These are phyloP conservation scores for Paedocypris sp. DNA, from an alignment of 2,113 vertebrate genomes.

Conservation along the genomic window DNA sequence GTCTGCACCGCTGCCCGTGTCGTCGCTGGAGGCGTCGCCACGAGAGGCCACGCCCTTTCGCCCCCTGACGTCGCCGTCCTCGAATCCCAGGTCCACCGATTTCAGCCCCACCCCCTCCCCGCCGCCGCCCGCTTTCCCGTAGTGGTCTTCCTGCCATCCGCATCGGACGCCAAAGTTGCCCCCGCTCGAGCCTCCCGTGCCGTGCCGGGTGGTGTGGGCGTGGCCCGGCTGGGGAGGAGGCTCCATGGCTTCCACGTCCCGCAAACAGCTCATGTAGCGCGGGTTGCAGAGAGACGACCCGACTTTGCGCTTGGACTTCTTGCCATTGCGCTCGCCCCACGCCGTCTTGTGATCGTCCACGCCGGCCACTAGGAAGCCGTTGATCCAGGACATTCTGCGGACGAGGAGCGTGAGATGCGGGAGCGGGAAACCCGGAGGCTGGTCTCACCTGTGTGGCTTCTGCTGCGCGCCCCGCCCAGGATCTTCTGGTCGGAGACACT, in stretches of 20 bases:
- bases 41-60: slow-evolving; percentile 37
- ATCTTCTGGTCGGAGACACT: slow-evolving; percentile 51
- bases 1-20: not conserved
- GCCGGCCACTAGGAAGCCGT: slow-evolving; percentile 89
- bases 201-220: slow-evolving; percentile 56
- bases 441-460: slow-evolving; percentile 68
- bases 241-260: slow-evolving; percentile 76
- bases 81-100: slow-evolving; percentile 72
- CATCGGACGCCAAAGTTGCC: slow-evolving; percentile 66
- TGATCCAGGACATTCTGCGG: slow-evolving; percentile 91
- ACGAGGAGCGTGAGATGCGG: not conserved
- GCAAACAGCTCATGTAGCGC: slow-evolving; percentile 92
- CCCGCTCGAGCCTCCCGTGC: slow-evolving; percentile 51
- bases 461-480: slow-evolving; percentile 62
- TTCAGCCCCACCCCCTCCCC: slow-evolving; percentile 72
- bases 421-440: no score
- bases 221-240: slow-evolving; percentile 55
- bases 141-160: slow-evolving; percentile 91
- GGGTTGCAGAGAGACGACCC: slow-evolving; percentile 75
- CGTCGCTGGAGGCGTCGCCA: slow-evolving; percentile 37
- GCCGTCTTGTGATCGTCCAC: slow-evolving; percentile 90
- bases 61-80: slow-evolving; percentile 67
- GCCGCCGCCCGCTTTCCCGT: slow-evolving; percentile 64
- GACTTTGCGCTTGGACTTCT: slow-evolving; percentile 76
- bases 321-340: slow-evolving; percentile 92